These are phyloP conservation scores for Mesocricetus auratus DNA, from an alignment of 2,113 vertebrate genomes.

Conservation along the genomic window DNA sequence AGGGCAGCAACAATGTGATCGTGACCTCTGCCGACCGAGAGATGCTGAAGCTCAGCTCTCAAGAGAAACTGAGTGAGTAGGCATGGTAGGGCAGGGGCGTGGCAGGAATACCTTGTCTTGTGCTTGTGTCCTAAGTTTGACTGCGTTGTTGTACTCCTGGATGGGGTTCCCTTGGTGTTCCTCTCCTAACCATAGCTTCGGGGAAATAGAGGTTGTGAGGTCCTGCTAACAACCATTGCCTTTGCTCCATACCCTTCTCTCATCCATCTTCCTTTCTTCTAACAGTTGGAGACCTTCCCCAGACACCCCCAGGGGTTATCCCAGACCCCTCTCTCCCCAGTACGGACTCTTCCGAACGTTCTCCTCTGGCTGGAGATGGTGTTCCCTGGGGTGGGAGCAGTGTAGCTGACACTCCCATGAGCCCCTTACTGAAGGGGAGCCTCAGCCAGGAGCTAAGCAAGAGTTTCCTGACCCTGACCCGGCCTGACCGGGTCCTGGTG, in stretches of 20 bases:
- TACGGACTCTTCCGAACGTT: conserved; percentile 80
- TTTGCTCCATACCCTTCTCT: neutral
- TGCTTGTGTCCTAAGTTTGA: too few relatives aligned
- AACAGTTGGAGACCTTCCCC: conserved; percentile 79
- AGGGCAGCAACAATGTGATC: conserved; percentile 91
- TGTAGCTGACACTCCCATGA: conserved; percentile 91
- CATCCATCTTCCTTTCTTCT: neutral
- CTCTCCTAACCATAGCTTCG: neutral
- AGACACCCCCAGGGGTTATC: conserved; percentile 73
- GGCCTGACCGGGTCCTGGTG: conserved; percentile 79
- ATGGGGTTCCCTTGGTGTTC: neutral
- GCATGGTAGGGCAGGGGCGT: fast-evolving
- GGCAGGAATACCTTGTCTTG: neutral
- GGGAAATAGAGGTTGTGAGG: too few relatives aligned
- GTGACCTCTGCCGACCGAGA: conserved; percentile 91
- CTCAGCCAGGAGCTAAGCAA: conserved; percentile 93
- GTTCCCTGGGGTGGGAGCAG: conserved; percentile 82
- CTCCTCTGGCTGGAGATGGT: conserved; percentile 71
- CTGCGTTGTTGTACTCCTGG: neutral
- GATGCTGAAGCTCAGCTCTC: conserved; percentile 89
- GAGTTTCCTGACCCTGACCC: conserved; percentile 90
- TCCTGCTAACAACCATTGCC: fast-evolving
- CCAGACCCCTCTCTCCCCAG: conserved; percentile 78
- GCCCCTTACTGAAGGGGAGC: conserved; percentile 93
- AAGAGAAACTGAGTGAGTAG: conserved; percentile 88